phyloP scores from a whole-genome alignment of 2,888 invertebrate genomes.

The Parascotia fuliginaria region DNA sequence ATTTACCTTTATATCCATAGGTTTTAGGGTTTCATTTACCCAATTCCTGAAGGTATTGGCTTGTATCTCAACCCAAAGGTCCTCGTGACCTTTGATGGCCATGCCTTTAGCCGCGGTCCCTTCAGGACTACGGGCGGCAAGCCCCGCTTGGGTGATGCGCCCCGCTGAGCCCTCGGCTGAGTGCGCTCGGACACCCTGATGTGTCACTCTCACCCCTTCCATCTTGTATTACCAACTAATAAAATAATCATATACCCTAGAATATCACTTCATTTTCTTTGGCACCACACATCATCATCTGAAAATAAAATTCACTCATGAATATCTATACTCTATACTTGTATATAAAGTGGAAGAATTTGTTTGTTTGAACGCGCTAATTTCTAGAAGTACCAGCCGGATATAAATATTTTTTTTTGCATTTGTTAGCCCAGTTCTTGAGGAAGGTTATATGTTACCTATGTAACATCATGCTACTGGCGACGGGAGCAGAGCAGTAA shows the following conservation, averaged over 20 bases:
- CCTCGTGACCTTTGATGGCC: constrained; percentile 97
- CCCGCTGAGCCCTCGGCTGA: constrained; percentile 86
- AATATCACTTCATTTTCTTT: constrained; percentile 55
- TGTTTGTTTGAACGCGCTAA: too few relatives aligned
- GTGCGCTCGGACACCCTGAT: constrained; percentile 85
- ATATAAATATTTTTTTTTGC: too few relatives aligned
- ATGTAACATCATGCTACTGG: too few relatives aligned
- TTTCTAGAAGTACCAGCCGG: too few relatives aligned
- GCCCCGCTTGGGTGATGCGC: constrained; percentile 90
- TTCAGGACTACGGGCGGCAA: constrained; percentile 94
- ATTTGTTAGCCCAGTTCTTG: too few relatives aligned
- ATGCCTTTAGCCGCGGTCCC: constrained; percentile 98
- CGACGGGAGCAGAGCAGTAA: too few relatives aligned
- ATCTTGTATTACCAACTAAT: constrained; percentile 55
- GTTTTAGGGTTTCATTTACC: constrained; percentile 96
- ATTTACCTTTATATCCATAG: constrained; percentile 87
- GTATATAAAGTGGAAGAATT: too few relatives aligned
- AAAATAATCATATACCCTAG: constrained; percentile 38
- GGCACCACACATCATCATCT: constrained; percentile 63
- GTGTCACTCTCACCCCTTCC: constrained; percentile 86
- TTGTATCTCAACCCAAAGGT: constrained; percentile 98
- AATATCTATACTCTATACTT: constrained; percentile 3
- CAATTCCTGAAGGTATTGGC: constrained; percentile 98
- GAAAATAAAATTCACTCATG: constrained; percentile 41
- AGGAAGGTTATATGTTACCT: too few relatives aligned